Evolutionary conservation across 2,797 vertebrate genomes (phyloP).

Genomic region (Decapterus maruadsi): DNA sequence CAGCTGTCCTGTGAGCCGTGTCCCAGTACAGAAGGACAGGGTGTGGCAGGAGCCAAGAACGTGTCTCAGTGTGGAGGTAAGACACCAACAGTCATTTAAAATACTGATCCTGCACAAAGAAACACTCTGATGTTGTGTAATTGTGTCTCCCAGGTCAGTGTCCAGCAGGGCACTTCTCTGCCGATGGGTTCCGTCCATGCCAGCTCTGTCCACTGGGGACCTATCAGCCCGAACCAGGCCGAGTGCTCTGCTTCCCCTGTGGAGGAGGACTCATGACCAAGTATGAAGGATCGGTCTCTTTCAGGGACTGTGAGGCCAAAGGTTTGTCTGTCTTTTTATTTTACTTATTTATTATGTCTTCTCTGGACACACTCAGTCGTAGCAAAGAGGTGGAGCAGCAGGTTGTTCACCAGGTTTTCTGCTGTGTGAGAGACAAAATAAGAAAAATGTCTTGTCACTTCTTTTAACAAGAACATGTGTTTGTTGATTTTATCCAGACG

Average conservation of each 20-base stretch:
- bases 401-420: too few relatives aligned
- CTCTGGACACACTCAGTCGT: too few relatives aligned
- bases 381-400: too few relatives aligned
- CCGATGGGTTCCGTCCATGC: conserved; percentile 94
- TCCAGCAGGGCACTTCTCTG: conserved; percentile 91
- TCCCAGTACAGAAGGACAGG: conserved; percentile 90
- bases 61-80: conserved; percentile 95
- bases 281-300: conserved; percentile 88
- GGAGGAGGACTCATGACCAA: conserved; percentile 95
- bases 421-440: too few relatives aligned
- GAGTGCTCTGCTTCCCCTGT: conserved; percentile 93
- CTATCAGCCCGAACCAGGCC: conserved; percentile 93
- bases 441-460: too few relatives aligned
- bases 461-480: too few relatives aligned
- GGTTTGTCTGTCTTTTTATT: conserved; percentile 77
- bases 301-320: conserved; percentile 97
- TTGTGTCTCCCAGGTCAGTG: conserved; percentile 90
- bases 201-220: conserved; percentile 88
- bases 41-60: conserved; percentile 90
- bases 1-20: conserved; percentile 96
- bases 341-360: too few relatives aligned
- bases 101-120: background rate
- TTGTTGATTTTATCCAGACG: too few relatives aligned
- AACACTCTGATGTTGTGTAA: background rate
- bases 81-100: background rate